phyloP scores from a whole-genome alignment of 2,797 vertebrate species.

The Trachurus trachurus region DNA sequence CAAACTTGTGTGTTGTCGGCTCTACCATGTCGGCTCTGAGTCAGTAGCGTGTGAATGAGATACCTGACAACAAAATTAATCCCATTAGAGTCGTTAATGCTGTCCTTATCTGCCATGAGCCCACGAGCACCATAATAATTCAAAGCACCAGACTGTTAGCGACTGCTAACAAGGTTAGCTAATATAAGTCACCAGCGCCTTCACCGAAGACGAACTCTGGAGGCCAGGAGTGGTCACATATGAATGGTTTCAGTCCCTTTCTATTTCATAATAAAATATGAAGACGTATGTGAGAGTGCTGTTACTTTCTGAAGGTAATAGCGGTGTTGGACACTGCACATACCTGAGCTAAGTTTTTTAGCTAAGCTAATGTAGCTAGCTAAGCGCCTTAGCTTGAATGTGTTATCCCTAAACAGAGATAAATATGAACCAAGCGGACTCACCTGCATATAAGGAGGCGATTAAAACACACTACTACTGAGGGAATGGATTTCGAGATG shows the following conservation, averaged over 20 bases:
- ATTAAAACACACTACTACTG: conserved; percentile 36
- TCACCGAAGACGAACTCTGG: neutral
- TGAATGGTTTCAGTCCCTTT: neutral
- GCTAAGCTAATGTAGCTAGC: conserved; percentile 65
- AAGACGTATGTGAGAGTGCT: rapidly evolving
- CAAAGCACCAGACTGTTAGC: conserved; percentile 16
- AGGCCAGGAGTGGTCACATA: neutral
- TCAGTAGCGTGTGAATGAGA: neutral
- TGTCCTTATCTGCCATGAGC: neutral
- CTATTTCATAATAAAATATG: neutral
- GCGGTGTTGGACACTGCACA: neutral
- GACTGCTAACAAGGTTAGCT: conserved; percentile 38
- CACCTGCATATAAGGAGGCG: conserved; percentile 41
- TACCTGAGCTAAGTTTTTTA: conserved; percentile 17
- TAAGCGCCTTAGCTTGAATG: conserved; percentile 3
- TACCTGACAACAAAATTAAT: neutral
- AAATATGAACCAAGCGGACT: conserved; percentile 21
- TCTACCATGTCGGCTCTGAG: conserved; percentile 78
- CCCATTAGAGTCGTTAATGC: neutral
- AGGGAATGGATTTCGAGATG: neutral
- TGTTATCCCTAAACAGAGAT: neutral
- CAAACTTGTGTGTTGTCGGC: conserved; percentile 81
- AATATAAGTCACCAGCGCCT: neutral
- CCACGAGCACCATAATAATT: neutral
- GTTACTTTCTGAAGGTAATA: conserved; percentile 10